A percentile compares a stretch with the other conserved stretches of the same genome.
These are phyloP conservation scores for Glyptemys insculpta DNA, from an alignment of 2,797 vertebrate species.

Conservation along the genomic window DNA sequence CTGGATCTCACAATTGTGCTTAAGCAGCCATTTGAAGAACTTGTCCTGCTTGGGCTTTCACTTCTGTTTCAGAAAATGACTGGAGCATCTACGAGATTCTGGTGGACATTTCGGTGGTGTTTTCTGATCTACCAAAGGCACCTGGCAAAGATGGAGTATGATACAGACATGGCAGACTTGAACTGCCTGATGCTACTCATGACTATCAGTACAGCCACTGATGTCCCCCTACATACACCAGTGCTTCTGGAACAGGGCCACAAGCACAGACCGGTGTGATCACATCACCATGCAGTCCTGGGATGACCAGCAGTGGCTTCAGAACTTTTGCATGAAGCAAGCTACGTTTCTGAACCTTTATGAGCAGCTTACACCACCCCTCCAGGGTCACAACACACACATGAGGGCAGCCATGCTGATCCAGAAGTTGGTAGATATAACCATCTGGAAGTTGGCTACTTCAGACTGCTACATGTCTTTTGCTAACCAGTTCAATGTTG, in stretches of 20 bases:
- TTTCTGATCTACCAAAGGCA: background rate
- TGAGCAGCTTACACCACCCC: background rate
- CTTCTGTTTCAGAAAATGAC: background rate
- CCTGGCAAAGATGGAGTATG: background rate
- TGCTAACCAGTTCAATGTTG: background rate
- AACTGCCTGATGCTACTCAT: background rate
- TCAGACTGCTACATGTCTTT: background rate
- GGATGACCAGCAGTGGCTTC: background rate
- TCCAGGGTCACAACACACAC: background rate
- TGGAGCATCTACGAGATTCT: background rate
- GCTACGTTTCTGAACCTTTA: background rate
- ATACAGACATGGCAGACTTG: background rate
- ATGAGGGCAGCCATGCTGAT: too few relatives aligned
- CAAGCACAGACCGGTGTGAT: background rate
- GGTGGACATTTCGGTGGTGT: background rate
- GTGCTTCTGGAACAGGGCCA: background rate
- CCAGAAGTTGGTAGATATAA: background rate
- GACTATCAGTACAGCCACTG: background rate
- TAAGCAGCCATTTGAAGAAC: background rate
- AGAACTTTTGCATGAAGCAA: background rate
- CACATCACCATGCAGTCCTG: background rate
- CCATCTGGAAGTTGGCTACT: background rate
- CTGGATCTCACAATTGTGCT: background rate
- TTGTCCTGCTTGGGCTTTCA: background rate
- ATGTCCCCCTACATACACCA: background rate